These are phyloP conservation scores for Centropus unirufus DNA, from an alignment of 2,113 vertebrate species.

Conservation along the genomic window DNA sequence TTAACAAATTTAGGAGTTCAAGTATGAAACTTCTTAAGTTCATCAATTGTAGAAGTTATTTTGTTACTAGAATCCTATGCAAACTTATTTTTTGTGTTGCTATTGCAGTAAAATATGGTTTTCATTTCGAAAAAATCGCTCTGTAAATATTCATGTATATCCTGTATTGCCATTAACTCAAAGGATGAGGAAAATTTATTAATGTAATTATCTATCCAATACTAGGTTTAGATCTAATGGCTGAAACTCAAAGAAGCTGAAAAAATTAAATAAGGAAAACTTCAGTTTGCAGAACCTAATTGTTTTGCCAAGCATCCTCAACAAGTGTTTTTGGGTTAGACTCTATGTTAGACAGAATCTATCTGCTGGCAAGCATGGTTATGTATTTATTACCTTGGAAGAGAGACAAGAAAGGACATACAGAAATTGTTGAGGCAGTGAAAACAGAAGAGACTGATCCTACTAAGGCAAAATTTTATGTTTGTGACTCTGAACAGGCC, in stretches of 20 bases:
- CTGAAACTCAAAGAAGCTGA: not conserved
- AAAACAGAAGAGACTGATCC: not conserved
- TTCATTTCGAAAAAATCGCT: not conserved
- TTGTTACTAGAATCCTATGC: not conserved
- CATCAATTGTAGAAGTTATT: too few species aligned
- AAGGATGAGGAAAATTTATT: not conserved
- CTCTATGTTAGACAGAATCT: not conserved
- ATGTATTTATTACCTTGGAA: not conserved
- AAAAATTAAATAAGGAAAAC: not conserved
- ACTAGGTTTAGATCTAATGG: not conserved
- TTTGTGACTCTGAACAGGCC: not conserved
- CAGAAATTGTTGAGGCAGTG: not conserved
- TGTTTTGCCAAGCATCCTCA: not conserved
- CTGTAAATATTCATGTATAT: not conserved
- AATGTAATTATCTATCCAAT: not conserved
- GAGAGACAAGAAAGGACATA: not conserved
- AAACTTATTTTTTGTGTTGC: not conserved
- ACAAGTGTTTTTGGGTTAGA: not conserved
- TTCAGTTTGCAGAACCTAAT: not conserved
- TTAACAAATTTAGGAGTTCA: not conserved
- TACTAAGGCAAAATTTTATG: not conserved
- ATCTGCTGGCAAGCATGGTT: not conserved
- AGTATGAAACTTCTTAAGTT: not conserved
- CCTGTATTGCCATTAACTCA: not conserved
- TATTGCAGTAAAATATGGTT: not conserved